phyloP scores from a whole-genome alignment of 2,888 invertebrate species.

The Euzetes globulus region DNA sequence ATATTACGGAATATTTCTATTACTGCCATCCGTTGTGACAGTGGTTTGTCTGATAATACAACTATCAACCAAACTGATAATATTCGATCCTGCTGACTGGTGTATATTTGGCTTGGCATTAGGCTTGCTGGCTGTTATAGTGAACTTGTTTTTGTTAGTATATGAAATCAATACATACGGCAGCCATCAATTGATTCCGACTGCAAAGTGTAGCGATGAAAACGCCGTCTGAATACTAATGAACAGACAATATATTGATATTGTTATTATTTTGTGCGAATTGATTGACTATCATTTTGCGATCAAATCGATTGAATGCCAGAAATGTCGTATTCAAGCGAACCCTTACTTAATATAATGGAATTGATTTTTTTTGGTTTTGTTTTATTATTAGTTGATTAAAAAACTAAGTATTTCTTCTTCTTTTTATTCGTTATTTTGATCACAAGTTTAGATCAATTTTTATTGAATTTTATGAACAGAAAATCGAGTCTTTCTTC shows the following conservation, averaged over 20 bases:
- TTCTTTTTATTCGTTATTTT: too few species aligned
- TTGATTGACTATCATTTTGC: neutral
- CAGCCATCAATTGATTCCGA: conserved; percentile 7
- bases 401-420: too few species aligned
- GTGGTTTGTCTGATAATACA: neutral
- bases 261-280: neutral
- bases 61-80: neutral
- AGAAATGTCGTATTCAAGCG: too few species aligned
- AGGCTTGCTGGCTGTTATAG: conserved; percentile 4
- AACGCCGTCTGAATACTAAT: neutral
- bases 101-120: conserved; percentile 13
- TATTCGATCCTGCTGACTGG: conserved; percentile 21
- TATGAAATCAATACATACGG: neutral
- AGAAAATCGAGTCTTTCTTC: too few species aligned
- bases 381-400: too few species aligned
- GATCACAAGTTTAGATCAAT: too few species aligned
- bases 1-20: neutral
- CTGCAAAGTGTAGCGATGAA: neutral
- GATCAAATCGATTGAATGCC: too few species aligned
- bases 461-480: too few species aligned
- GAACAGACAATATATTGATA: neutral
- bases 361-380: too few species aligned
- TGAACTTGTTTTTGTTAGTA: conserved; percentile 23
- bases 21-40: conserved; percentile 15
- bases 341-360: too few species aligned